These are phyloP conservation scores for Coleophora flavipennella DNA, from an alignment of 2,888 invertebrate genomes.

Conservation along the genomic window DNA sequence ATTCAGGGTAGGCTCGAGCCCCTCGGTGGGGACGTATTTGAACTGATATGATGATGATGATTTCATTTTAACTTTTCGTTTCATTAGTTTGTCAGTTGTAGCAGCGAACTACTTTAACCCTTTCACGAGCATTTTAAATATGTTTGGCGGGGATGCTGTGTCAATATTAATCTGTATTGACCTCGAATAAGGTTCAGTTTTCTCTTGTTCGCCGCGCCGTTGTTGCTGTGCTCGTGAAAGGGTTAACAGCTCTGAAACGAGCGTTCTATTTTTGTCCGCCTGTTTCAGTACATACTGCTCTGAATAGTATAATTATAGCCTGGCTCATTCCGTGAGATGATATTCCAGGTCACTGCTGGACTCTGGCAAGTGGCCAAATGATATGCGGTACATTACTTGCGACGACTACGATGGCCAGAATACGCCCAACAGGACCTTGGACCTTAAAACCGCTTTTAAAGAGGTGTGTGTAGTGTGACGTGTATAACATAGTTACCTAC, in stretches of 20 bases:
- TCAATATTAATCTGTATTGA: no score
- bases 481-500: neutral
- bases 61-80: no score
- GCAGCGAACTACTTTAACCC: neutral
- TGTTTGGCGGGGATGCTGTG: neutral
- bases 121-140: no score
- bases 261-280: neutral
- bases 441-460: constrained; percentile 78
- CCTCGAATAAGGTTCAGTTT: no score
- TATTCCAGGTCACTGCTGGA: constrained; percentile 77
- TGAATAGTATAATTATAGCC: constrained; percentile 50
- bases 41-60: no score
- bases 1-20: no score
- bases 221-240: constrained; percentile 28
- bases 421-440: constrained; percentile 80
- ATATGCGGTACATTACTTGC: constrained; percentile 82
- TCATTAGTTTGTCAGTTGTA: no score
- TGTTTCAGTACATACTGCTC: constrained; percentile 29
- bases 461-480: constrained; percentile 71
- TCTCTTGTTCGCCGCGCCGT: no score
- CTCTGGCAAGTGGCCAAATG: constrained; percentile 81
- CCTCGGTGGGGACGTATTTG: no score
- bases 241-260: no score
- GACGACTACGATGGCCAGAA: constrained; percentile 85
- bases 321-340: constrained; percentile 54